Conservation (phyloP, 2,797 vertebrate species). For the Macroramphosus scolopax region DNA sequence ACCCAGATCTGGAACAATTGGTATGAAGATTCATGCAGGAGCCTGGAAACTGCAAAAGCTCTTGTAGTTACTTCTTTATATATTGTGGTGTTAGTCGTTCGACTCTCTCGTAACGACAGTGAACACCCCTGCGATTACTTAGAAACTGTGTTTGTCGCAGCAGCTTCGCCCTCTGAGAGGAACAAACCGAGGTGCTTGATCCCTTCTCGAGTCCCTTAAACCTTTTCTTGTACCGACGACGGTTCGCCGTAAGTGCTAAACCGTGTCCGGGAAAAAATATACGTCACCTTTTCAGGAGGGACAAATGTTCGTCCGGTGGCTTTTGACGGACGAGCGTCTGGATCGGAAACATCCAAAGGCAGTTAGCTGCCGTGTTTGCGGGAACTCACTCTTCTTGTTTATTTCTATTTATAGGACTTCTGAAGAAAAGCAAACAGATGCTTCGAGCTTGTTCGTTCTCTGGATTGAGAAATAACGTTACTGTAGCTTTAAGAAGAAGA, state of each 20-base stretch:
- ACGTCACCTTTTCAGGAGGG: slow-evolving; percentile 24
- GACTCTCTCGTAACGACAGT: slow-evolving; percentile 1
- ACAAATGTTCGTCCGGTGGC: slow-evolving; percentile 27
- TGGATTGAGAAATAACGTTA: no score
- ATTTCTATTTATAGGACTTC: no score
- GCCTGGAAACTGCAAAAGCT: not conserved
- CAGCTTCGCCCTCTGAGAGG: no score
- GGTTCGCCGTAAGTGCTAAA: slow-evolving; percentile 51
- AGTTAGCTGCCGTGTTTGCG: no score
- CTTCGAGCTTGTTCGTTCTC: no score
- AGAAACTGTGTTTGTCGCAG: no score
- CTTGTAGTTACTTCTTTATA: not conserved
- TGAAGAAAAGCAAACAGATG: no score
- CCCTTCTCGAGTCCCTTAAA: slow-evolving; percentile 8
- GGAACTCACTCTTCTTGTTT: no score
- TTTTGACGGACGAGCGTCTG: no score
- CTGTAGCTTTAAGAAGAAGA: no score
- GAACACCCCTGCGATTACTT: not conserved
- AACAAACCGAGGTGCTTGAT: slow-evolving; percentile 14
- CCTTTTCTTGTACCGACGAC: slow-evolving; percentile 22
- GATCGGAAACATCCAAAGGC: no score
- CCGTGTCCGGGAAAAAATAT: slow-evolving; percentile 46
- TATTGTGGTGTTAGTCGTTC: not conserved
- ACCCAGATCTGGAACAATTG: not conserved
- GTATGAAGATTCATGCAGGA: no score